Conservation (phyloP, 2,888 invertebrate species). For the Dichetophora obliterata region DNA sequence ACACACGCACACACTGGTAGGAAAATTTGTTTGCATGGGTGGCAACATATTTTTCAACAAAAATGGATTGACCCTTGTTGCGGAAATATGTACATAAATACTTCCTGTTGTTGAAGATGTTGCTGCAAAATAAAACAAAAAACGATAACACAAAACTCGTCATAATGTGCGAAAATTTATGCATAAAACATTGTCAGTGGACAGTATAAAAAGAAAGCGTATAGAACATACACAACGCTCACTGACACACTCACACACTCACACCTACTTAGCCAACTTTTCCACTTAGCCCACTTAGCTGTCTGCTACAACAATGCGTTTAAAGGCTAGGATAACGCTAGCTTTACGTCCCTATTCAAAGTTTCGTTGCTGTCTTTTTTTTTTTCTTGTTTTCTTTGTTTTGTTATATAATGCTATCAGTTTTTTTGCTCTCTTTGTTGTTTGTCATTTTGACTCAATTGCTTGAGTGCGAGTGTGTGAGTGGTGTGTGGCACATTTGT, state of each 20-base stretch:
- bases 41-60: slow-evolving; percentile 29
- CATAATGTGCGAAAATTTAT: slow-evolving; percentile 29
- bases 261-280: background rate
- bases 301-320: slow-evolving; percentile 12
- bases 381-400: background rate
- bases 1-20: slow-evolving; percentile 10
- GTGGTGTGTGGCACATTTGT: slow-evolving; percentile 6
- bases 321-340: slow-evolving; percentile 10
- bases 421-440: background rate
- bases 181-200: slow-evolving; percentile 16
- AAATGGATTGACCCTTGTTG: slow-evolving; percentile 18
- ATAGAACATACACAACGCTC: background rate
- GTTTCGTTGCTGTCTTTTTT: background rate
- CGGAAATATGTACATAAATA: slow-evolving; percentile 6
- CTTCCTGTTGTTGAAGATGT: background rate
- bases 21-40: slow-evolving; percentile 46
- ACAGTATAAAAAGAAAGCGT: background rate
- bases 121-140: background rate
- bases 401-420: slow-evolving; percentile 8
- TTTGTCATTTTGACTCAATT: background rate
- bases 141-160: background rate
- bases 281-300: background rate
- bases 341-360: background rate
- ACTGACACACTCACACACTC: background rate
- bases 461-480: background rate